Evolutionary conservation across 2,113 vertebrate genomes (phyloP), one percentile per base, ranked within the genome.

Genomic region (Ellobius talpinus): DNA sequence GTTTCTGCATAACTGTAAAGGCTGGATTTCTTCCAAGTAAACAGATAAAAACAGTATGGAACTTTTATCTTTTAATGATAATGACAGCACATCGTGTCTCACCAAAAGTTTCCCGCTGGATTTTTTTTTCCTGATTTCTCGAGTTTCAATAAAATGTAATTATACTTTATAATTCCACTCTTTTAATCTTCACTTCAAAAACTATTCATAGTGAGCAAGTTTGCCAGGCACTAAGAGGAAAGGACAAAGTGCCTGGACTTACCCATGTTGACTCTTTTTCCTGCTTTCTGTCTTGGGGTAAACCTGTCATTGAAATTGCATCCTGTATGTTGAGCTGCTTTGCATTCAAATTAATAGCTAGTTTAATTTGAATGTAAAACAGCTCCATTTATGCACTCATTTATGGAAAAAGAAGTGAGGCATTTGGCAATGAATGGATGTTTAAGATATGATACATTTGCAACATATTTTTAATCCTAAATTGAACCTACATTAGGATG

Each of bases 11-110:
- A 98, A 99, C 98, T 98, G 98, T 98, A 98, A 98, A 98, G 98
- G 98, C 98, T 99, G 99, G 99, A 98, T 98, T 98, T 96, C 98
- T 98, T 99, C 99, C 99, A 99, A 99, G 98, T 98, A 99, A 98
- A 99, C 99, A 99, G 99, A 99, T 99, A 99, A 99, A 99, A 99
- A 99, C 99, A 99, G 99, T 99, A 98, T 99, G 99, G 98, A 99
- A 99, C 99, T 99, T 99, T 99, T 99, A 99, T 99, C 99, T 99
- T 99, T 99, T 98, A 98, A 98, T 98, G 99, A 99, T 99, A 99
- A 99, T 98, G 98, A 99, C 98, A 99, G 98, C 98, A 98, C 98
- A 99, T 99, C 99, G 98, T 98, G 98, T 98, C 98, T 98, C 98
- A 96, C 98, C 97, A 98, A 99, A 99, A 99, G 98, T 99, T 99